A percentile compares a stretch with the other conserved stretches of the same genome.
These are phyloP conservation scores for Pangasius macronema DNA, from an alignment of 2,797 vertebrate species.

Conservation along the genomic window DNA sequence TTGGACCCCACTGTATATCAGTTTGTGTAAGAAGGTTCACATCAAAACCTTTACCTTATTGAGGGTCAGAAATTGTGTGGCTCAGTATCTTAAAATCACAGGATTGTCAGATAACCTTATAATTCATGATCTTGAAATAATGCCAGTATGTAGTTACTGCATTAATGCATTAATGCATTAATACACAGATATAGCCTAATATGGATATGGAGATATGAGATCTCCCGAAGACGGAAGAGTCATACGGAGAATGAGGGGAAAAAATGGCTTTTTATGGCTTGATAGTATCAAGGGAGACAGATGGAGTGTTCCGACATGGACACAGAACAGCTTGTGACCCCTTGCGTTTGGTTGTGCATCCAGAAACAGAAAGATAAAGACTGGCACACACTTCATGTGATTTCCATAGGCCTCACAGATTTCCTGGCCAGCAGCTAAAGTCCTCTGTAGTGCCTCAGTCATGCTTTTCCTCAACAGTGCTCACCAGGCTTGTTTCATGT, in stretches of 20 bases:
- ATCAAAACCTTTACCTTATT: background rate
- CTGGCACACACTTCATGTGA: conserved; percentile 19
- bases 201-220: background rate
- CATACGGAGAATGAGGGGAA: background rate
- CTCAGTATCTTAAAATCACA: background rate
- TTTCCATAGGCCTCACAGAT: conserved; percentile 8
- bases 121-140: background rate
- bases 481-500: conserved; percentile 66
- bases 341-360: background rate
- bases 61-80: background rate
- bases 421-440: conserved; percentile 6
- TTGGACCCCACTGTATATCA: background rate
- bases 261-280: conserved; percentile 15
- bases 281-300: conserved; percentile 25
- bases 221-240: background rate
- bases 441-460: conserved; percentile 28
- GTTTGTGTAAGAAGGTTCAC: background rate
- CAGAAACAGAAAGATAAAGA: conserved; percentile 10
- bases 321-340: conserved; percentile 38
- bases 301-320: conserved; percentile 35
- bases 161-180: background rate
- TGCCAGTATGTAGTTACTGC: background rate
- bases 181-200: background rate
- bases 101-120: background rate
- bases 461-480: conserved; percentile 13